Base-by-base conservation (phyloP, 1,140 invertebrate genomes). In the Telenomus remus region DNA sequence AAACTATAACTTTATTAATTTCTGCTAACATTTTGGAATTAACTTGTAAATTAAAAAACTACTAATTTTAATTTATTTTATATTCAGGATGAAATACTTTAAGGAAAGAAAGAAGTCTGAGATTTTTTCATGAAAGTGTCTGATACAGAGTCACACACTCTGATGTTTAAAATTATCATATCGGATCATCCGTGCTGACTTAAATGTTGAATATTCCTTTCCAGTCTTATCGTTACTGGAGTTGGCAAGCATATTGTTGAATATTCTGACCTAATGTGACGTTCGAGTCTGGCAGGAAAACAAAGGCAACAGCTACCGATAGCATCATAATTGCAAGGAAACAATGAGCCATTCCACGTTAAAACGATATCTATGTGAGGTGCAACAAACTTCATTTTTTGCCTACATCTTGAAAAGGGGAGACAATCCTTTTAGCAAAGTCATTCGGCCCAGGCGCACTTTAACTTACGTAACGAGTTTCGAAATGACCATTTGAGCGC, bases 251-350 rank as follows among this genome's bases (percentile, higher is more conserved):
- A 55, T 57, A 72, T 77, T 54, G 68, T 71, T 63, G 53, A 72
- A 68, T 59, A 19, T 12, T 35, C 51, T 69, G 53, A 77, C 53
- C 63, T 77, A 77, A 72, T 43, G 50, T 49, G 50, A 61, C 33
- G 57, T 56, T 71, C 35, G 61, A 66, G 61, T 12, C 48, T 72
- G 68, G 56, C 64, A 59, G 68, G 63, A 34, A 53, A 77, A 77
- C 68, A 77, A 77, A 77, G 74, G 63, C 57, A 59, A 53, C 68
- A 59, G 68, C 44, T 39, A 39, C 63, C 64, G 74, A 77, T 72
- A 68, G 57, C 63, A 76, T 76, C 74, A 71, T 71, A 71, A 76
- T 76, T 76, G 66, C 74, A 50, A 54, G 61, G 63, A 76, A 76
- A 76, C 74, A 76, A 76, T 76, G 74, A 76, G 66, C 74, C 59